Percentiles rank a stretch among this genome's conserved stretches.
Conservation (phyloP, 2,797 vertebrate genomes). For the Eremophila alpestris region DNA sequence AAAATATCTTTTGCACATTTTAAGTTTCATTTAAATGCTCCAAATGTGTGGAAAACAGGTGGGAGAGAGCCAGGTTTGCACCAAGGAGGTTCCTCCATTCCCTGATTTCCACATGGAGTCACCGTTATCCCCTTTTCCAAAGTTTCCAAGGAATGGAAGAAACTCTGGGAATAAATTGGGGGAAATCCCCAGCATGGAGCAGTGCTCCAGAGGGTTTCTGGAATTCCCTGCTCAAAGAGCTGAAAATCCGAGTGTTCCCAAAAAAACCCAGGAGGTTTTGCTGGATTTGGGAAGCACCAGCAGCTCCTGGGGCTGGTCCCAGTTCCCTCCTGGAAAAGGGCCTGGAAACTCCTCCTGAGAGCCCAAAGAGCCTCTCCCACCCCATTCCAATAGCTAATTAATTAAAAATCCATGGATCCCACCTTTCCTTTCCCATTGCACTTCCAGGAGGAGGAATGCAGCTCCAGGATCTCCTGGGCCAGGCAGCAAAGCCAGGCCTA, state of each 20-base stretch:
- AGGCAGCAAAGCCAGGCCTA: rapidly evolving
- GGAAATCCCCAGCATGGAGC: rapidly evolving
- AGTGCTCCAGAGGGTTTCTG: not conserved
- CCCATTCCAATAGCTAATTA: rapidly evolving
- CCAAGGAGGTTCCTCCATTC: not conserved
- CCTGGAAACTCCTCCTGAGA: not conserved
- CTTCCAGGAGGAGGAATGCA: not conserved
- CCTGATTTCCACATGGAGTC: not conserved
- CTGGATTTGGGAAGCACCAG: not conserved
- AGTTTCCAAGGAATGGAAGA: not conserved
- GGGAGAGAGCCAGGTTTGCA: not conserved
- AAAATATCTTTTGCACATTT: not conserved
- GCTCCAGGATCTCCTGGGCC: not conserved
- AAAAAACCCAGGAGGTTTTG: rapidly evolving
- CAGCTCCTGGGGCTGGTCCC: not conserved
- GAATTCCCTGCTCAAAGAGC: not conserved
- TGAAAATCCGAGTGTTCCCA: rapidly evolving
- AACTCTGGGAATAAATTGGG: not conserved
- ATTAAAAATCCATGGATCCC: rapidly evolving
- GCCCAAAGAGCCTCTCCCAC: not conserved
- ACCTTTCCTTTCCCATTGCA: not conserved
- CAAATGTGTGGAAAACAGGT: not conserved
- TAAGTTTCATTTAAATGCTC: not conserved
- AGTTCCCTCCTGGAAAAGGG: not conserved
- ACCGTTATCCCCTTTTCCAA: not conserved